phyloP scores from a whole-genome alignment of 2,888 invertebrate species.

The Phania funesta region DNA sequence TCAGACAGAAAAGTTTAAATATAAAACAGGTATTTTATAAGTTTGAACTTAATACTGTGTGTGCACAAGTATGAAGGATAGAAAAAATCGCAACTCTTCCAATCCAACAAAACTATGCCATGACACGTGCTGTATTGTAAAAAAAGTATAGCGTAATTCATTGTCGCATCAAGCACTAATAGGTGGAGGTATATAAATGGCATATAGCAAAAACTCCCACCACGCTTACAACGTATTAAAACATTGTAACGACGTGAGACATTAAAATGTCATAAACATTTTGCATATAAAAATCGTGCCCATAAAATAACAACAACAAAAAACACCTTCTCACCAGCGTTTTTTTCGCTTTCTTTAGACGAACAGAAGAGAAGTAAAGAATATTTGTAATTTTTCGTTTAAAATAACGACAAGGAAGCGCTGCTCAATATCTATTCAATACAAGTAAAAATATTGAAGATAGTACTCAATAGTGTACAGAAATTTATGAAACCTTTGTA shows the following conservation, averaged over 20 bases:
- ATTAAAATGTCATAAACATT: slow-evolving; percentile 68
- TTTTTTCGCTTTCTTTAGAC: neutral
- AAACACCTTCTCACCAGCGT: neutral
- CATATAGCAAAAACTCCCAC: too few species aligned
- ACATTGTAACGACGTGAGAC: slow-evolving; percentile 65
- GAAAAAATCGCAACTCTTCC: neutral
- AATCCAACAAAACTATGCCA: slow-evolving; percentile 26
- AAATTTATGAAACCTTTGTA: too few species aligned
- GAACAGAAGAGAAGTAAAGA: too few species aligned
- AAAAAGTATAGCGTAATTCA: slow-evolving; percentile 32
- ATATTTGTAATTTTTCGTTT: too few species aligned
- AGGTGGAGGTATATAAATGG: neutral
- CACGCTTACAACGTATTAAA: slow-evolving; percentile 40
- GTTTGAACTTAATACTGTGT: slow-evolving; percentile 23
- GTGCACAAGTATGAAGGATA: neutral
- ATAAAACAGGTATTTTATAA: slow-evolving; percentile 50
- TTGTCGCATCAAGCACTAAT: slow-evolving; percentile 38
- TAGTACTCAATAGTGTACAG: too few species aligned
- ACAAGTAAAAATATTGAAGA: too few species aligned
- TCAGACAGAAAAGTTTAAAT: neutral
- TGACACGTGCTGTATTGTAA: slow-evolving; percentile 18
- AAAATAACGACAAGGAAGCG: too few species aligned
- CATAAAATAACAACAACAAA: slow-evolving; percentile 1
- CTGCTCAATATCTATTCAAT: too few species aligned
- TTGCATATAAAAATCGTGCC: slow-evolving; percentile 42